Base-by-base conservation (phyloP, 35 echinoderm and acorn worm genomes). In the Apostichopus parvimensis region DNA sequence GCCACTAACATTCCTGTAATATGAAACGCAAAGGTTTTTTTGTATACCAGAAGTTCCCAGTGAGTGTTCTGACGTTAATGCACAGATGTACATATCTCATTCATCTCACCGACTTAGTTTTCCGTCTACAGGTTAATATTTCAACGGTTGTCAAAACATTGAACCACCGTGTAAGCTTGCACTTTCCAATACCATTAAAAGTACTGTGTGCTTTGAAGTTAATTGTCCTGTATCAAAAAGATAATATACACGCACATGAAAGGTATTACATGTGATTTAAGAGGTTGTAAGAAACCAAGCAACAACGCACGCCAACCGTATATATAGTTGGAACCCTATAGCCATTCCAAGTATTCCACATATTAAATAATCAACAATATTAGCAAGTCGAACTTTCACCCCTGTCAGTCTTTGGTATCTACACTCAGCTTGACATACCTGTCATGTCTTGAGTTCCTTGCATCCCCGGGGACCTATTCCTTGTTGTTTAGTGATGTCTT, bases 371-470 rank as follows among this genome's bases (percentile, higher is more conserved):
- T 75, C 14, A 61, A 12, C 21, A 75, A 75, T 75, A 75, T 75
- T 75, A 75, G 15, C 14, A 61, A 61, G 58, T 61, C 64, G 71
- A 18, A 75, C 71, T 75, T 75, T 75, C 71, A 75, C 71, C 71
- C 21, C 7, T 75, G 71, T 75, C 71, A 75, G 17, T n/a, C 71
- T 22, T 18, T 75, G 71, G 71, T 75, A 75, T 75, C 11, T 75
- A 75, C 17, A 7, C 21, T 1, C 71, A 75, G 71, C 71, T 18
- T 75, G 54, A 21, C 81, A 84, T 84, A 84, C 81, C 81, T 58
- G 81, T 84, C 81, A 84, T 84, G 81, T 84, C 81, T 84, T 5
- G 81, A 84, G 81, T 84, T 84, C 81, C 81, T 56, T 17, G 55
- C 81, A 60, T 84, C 81, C 81, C 81, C 57, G 57, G 81, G 81